A percentile compares a stretch with the other conserved stretches of the same genome.
phyloP scores from a whole-genome alignment of 2,888 invertebrate species.

The Metalampra italica region DNA sequence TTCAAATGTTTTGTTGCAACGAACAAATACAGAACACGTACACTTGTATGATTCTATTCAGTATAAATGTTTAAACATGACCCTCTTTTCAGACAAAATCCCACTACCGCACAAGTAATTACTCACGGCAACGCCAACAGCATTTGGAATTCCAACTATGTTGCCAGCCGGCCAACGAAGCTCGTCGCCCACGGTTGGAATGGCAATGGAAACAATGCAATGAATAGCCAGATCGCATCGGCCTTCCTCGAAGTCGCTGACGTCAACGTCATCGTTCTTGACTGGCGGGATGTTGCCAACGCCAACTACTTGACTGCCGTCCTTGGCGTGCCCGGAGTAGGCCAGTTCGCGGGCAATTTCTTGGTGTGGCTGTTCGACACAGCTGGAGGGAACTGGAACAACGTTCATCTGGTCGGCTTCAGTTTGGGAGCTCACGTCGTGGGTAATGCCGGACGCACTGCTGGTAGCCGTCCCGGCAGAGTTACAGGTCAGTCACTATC shows the following conservation, averaged over 20 bases:
- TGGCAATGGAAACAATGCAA: conserved; percentile 35
- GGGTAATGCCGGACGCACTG: conserved; percentile 38
- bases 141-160: conserved; percentile 44
- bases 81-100: conserved; percentile 35
- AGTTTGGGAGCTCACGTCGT: conserved; percentile 54
- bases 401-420: conserved; percentile 46
- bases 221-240: conserved; percentile 35
- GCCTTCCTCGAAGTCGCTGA: conserved; percentile 33
- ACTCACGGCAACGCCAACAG: conserved; percentile 41
- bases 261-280: conserved; percentile 42
- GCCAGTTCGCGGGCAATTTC: conserved; percentile 31
- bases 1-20: too few relatives aligned
- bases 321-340: conserved; percentile 22
- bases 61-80: conserved; percentile 36
- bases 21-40: too few relatives aligned
- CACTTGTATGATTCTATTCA: too few relatives aligned
- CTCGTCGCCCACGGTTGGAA: conserved; percentile 61
- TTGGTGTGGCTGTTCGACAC: conserved; percentile 37
- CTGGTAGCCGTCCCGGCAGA: conserved; percentile 24
- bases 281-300: conserved; percentile 35
- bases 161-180: conserved; percentile 28
- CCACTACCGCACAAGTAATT: conserved; percentile 39
- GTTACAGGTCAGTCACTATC: conserved; percentile 27
- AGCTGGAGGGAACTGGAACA: conserved; percentile 36
- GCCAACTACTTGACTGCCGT: conserved; percentile 13